Percentiles rank a stretch among this genome's conserved stretches.
Evolutionary conservation across 1,140 invertebrate species (phyloP).

Genomic region (Leptoteleia sp.): DNA sequence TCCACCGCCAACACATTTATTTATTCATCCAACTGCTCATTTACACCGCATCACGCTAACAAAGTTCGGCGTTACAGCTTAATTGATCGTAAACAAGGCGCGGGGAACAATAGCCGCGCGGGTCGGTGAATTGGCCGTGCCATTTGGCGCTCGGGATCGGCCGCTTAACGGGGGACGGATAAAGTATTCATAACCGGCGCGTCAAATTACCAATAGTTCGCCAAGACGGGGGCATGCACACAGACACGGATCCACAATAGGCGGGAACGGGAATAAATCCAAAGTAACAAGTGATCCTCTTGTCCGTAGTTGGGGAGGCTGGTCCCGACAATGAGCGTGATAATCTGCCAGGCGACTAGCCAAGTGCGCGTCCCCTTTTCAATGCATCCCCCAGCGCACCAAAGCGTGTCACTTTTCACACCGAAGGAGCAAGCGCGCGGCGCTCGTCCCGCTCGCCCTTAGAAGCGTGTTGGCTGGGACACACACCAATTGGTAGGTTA

Average conservation of each 20-base stretch:
- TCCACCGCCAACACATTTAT: no score
- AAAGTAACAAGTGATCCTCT: constrained; percentile 58
- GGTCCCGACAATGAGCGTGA: constrained; percentile 47
- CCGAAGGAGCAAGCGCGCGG: constrained; percentile 48
- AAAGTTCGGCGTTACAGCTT: no score
- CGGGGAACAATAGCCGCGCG: background rate
- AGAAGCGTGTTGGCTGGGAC: constrained; percentile 46
- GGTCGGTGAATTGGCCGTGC: no score
- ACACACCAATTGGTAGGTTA: constrained; percentile 60
- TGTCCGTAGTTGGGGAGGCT: constrained; percentile 31
- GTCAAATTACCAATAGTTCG: constrained; percentile 56
- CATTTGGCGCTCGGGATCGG: no score
- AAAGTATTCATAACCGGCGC: constrained; percentile 8
- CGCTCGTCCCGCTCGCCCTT: constrained; percentile 39
- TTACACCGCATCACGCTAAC: no score
- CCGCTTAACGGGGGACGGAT: background rate
- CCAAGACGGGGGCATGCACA: constrained; percentile 48
- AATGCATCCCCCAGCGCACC: constrained; percentile 40
- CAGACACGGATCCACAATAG: constrained; percentile 33
- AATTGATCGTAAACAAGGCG: background rate
- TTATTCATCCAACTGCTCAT: no score
- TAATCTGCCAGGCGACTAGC: constrained; percentile 39
- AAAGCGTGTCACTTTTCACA: constrained; percentile 44
- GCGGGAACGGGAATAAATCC: constrained; percentile 49
- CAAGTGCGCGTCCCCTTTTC: constrained; percentile 51